Evolutionary conservation across 2,797 vertebrate species (phyloP).

Genomic region (Aselliscus stoliczkanus): DNA sequence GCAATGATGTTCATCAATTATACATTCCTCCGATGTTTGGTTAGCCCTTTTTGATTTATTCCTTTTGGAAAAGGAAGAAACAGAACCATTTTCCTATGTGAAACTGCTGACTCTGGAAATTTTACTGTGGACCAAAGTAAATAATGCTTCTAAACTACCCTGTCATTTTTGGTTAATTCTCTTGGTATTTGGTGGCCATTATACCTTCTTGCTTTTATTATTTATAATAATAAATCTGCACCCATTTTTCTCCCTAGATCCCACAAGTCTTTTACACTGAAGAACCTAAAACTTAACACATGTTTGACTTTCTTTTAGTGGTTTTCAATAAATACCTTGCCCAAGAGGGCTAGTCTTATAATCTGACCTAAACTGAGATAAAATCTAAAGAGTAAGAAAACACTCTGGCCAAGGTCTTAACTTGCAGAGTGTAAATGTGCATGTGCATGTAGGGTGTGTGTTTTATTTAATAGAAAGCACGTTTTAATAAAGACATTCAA

Average conservation of each 20-base stretch:
- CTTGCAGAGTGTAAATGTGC: not conserved
- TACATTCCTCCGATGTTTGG: not conserved
- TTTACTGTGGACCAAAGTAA: not conserved
- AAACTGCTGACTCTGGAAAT: not conserved
- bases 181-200: not conserved
- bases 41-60: not conserved
- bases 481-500: not conserved
- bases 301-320: slow-evolving; percentile 28
- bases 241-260: not conserved
- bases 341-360: not conserved
- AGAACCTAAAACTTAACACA: not conserved
- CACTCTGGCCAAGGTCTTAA: not conserved
- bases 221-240: not conserved
- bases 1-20: not conserved
- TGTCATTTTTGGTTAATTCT: not conserved
- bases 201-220: not conserved
- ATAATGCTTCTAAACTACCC: not conserved
- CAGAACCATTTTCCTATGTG: not conserved
- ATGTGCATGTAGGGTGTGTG: no score
- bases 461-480: not conserved
- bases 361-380: not conserved
- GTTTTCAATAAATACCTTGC: not conserved
- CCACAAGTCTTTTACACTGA: not conserved
- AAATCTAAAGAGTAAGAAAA: not conserved
- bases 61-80: not conserved